phyloP scores from a whole-genome alignment of 53 echinoderm and acorn worm species.

The Apostichopus leukothele region DNA sequence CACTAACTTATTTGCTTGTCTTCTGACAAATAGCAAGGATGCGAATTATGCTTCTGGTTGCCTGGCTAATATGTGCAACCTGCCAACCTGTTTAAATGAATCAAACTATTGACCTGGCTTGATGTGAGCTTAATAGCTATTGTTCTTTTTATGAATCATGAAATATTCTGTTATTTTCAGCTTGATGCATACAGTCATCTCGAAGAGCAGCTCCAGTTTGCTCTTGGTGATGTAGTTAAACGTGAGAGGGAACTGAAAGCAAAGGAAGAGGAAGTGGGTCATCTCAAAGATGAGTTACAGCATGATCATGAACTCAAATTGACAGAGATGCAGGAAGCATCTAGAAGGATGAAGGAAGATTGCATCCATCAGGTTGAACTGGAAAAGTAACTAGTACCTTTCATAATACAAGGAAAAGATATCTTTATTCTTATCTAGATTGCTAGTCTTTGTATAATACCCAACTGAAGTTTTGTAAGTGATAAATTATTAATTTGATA shows the following conservation, averaged over 20 bases:
- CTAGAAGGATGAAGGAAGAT: conserved; percentile 87
- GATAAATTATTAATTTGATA: too few species aligned
- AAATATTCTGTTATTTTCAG: background rate
- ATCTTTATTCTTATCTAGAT: too few species aligned
- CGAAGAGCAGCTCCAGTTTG: conserved; percentile 75
- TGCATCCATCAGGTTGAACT: conserved; percentile 91
- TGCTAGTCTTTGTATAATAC: too few species aligned
- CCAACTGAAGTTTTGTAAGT: too few species aligned
- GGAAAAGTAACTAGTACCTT: conserved; percentile 68
- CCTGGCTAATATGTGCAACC: too few species aligned
- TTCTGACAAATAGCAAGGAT: too few species aligned
- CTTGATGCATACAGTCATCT: conserved; percentile 72
- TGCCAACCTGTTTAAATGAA: too few species aligned
- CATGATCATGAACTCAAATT: conserved; percentile 82
- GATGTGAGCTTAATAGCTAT: too few species aligned
- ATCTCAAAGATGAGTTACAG: conserved; percentile 76
- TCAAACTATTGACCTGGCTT: too few species aligned
- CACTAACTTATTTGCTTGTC: too few species aligned
- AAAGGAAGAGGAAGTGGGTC: conserved; percentile 82
- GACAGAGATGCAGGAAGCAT: conserved; percentile 82
- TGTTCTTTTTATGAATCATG: too few species aligned
- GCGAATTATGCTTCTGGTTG: too few species aligned
- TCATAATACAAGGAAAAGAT: background rate
- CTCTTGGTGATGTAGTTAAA: conserved; percentile 79
- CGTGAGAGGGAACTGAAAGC: conserved; percentile 86